Evolutionary conservation across 2,888 invertebrate genomes (phyloP), one percentile per base, ranked within the genome.

Genomic region (Macrophya alboannulata): DNA sequence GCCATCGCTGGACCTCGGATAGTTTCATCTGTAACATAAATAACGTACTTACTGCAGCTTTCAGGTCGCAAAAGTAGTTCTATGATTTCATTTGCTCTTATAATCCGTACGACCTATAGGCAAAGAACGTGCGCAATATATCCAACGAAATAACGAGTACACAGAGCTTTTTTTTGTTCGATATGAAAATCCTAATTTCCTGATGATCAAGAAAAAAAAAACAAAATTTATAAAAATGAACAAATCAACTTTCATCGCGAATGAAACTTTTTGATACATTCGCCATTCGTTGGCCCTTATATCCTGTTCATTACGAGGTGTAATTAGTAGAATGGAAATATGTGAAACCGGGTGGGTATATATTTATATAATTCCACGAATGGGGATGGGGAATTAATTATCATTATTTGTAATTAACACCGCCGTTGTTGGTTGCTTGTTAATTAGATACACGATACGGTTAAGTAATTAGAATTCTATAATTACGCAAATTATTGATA

Each of bases 21-120:
- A 43, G 45, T 74, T 74, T 74, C 45, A 74, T 74, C 74, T 74
- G 74, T n/a, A 74, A 74, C 74, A 74, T 45, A 74, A 74, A 74
- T 74, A 74, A 45, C 74, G 43, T 74, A 74, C 10, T 74, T 31
- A 48, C 43, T 74, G 25, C 43, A 74, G 45, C 45, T 74, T 74
- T 74, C 21, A n/a, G 31, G 5, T 74, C 21, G 45, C 31, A 31
- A 31, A 21, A n/a, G 21, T 45, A 10, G 40, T 71, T 74, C 10
- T n/a, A 25, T 48, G 45, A 43, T 74, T 45, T 74, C 31, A 43
- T 74, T 45, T 45, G 43, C 72, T 43, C 43, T 43, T 9, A 21
- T 10, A 45, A 40, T 45, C 43, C 45, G 10, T 45, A 1, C 72
- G 5, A 10, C 15, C 15, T 31, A n/a, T 31, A 31, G 25, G 5